Percentiles rank a stretch among this genome's conserved stretches.
Evolutionary conservation across 2,888 invertebrate species (phyloP).

Genomic region (Callyntrura sp.): DNA sequence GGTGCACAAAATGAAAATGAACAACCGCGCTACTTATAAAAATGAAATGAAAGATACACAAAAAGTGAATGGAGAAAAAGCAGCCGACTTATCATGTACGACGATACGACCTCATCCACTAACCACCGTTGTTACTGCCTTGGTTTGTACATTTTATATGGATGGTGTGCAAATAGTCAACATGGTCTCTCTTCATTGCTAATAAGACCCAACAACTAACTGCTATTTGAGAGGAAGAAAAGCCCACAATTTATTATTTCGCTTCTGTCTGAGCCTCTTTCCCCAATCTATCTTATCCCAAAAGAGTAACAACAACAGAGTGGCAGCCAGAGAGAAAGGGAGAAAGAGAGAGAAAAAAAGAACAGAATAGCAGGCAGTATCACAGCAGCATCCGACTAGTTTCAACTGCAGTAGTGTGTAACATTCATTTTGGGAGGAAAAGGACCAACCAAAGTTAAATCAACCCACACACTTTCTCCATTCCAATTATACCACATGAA

Average conservation of each 20-base stretch:
- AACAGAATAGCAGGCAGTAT: not conserved
- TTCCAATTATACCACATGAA: constrained; percentile 75
- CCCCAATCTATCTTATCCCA: constrained; percentile 81
- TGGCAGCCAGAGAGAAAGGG: too few species aligned
- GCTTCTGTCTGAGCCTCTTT: constrained; percentile 78
- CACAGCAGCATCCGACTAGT: not conserved
- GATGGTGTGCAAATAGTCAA: constrained; percentile 21
- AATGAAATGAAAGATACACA: constrained; percentile 30
- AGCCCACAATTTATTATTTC: constrained; percentile 82
- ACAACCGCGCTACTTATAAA: not conserved
- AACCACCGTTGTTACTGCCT: not conserved
- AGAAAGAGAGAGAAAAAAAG: too few species aligned
- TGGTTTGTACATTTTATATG: not conserved
- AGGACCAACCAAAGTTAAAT: constrained; percentile 79
- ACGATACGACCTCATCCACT: not conserved
- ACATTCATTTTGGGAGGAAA: constrained; percentile 82
- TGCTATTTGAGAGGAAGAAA: constrained; percentile 76
- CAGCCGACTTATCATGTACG: not conserved
- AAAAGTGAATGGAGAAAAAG: not conserved
- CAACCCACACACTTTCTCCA: constrained; percentile 77
- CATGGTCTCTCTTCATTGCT: constrained; percentile 49
- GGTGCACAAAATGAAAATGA: constrained; percentile 12
- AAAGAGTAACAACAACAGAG: constrained; percentile 56
- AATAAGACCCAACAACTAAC: constrained; percentile 75
- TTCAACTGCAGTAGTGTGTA: constrained; percentile 61